These are phyloP conservation scores for Rhopalosiphum nymphaeae DNA, from an alignment of 2,888 invertebrate genomes.

Conservation along the genomic window DNA sequence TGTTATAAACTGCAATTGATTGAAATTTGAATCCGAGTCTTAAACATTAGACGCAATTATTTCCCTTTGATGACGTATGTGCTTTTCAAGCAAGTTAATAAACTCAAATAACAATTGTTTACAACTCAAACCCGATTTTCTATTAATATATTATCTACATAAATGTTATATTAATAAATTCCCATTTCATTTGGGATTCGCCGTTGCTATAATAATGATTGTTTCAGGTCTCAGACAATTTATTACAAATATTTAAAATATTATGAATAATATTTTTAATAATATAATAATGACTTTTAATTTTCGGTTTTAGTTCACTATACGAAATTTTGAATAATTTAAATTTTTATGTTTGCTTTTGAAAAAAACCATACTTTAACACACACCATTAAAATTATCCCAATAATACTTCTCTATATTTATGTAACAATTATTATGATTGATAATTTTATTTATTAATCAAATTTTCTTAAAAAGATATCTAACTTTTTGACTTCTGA, in stretches of 20 bases:
- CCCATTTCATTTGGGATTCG: not conserved
- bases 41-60: not conserved
- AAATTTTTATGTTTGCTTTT: not conserved
- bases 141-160: not conserved
- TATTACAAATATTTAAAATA: not conserved
- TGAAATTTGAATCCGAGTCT: not conserved
- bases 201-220: not conserved
- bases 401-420: not conserved
- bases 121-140: not conserved
- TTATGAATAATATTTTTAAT: not conserved
- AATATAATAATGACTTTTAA: not conserved
- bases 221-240: not conserved
- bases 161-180: not conserved
- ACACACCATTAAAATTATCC: not conserved
- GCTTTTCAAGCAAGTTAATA: not conserved
- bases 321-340: not conserved
- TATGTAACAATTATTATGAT: not conserved
- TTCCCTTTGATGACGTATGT: not conserved
- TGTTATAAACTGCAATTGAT: not conserved
- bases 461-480: not conserved
- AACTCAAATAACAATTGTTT: not conserved
- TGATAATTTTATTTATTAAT: not conserved
- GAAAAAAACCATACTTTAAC: not conserved
- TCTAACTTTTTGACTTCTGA: not conserved
- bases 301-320: not conserved